Conservation (phyloP, 2,888 invertebrate species). For the Cephus nigrinus region DNA sequence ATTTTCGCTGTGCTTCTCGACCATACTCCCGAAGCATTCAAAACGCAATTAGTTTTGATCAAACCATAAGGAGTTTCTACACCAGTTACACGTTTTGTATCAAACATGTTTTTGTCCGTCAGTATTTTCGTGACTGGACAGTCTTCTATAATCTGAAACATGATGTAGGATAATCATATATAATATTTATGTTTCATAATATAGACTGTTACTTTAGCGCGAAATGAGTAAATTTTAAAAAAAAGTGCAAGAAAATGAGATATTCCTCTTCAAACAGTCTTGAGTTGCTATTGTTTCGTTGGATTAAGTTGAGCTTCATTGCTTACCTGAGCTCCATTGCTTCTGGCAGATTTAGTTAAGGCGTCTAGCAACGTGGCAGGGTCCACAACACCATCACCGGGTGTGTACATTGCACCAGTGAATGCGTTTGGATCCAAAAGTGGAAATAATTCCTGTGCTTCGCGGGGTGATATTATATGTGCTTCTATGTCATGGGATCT, state of each 20-base stretch:
- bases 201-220: neutral
- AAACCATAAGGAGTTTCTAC: conserved; percentile 80
- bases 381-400: conserved; percentile 87
- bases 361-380: conserved; percentile 85
- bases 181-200: neutral
- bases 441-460: conserved; percentile 82
- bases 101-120: conserved; percentile 73
- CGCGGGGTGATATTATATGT: conserved; percentile 76
- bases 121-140: conserved; percentile 80
- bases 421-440: conserved; percentile 81
- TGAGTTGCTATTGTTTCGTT: neutral
- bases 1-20: conserved; percentile 78
- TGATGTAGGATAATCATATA: neutral
- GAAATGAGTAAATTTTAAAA: conserved; percentile 4
- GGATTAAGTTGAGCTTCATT: neutral
- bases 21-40: conserved; percentile 89
- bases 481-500: conserved; percentile 83
- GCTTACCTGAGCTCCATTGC: conserved; percentile 77
- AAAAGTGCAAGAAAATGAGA: neutral
- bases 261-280: neutral
- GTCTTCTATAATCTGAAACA: conserved; percentile 76
- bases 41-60: conserved; percentile 81
- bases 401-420: conserved; percentile 81
- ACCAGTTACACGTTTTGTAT: conserved; percentile 78
- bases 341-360: conserved; percentile 77